These are phyloP conservation scores for Carettochelys insculpta DNA, from an alignment of 2,113 vertebrate genomes.

Conservation along the genomic window DNA sequence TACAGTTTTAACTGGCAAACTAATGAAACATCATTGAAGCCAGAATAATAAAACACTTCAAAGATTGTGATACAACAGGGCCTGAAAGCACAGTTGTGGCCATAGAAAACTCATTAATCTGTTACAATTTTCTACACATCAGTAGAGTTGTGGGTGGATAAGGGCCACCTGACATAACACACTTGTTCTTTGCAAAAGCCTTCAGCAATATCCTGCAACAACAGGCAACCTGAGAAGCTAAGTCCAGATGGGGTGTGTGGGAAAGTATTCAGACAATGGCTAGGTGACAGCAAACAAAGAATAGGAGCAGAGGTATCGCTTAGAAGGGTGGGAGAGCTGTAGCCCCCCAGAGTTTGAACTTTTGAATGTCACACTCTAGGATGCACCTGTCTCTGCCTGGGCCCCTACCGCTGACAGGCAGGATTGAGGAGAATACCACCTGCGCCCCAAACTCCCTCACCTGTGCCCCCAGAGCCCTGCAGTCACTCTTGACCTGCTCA, in stretches of 20 bases:
- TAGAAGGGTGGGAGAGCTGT: no score
- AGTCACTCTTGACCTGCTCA: no score
- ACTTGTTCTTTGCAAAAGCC: not conserved
- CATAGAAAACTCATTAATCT: no score
- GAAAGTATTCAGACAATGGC: not conserved
- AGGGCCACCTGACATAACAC: no score
- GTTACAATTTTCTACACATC: not conserved
- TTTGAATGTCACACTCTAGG: no score
- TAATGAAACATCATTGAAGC: conserved; percentile 41
- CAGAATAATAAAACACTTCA: conserved; percentile 18
- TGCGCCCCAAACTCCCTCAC: no score
- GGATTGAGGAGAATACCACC: no score
- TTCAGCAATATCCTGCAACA: not conserved
- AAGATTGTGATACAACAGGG: not conserved
- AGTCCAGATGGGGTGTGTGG: not conserved
- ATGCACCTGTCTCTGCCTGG: no score
- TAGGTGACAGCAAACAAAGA: not conserved
- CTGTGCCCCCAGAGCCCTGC: no score
- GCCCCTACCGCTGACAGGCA: no score
- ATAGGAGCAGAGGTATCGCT: not conserved
- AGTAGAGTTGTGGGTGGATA: not conserved
- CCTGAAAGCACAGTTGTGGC: not conserved
- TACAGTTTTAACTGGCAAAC: conserved; percentile 2
- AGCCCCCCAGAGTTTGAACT: no score
- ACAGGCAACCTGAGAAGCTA: not conserved